Percentiles rank a stretch among this genome's conserved stretches.
Conservation (phyloP, 2,888 invertebrate genomes). For the Caenorhabditis becei region DNA sequence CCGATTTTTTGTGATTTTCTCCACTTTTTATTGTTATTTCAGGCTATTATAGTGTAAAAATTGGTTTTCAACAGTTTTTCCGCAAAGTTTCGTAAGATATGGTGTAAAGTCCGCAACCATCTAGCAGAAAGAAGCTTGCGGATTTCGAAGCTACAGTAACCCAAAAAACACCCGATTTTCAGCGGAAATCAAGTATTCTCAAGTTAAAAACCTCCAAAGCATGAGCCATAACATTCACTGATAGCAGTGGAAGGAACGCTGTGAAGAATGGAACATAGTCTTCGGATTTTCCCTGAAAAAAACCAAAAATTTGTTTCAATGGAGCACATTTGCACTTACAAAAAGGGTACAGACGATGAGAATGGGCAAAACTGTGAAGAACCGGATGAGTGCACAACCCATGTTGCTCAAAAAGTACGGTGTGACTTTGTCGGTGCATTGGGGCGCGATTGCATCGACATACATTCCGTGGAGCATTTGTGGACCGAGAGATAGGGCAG, state of each 20-base stretch:
- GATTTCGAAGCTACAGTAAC: too few species aligned
- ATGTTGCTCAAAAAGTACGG: conserved; percentile 35
- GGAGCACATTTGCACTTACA: conserved; percentile 21
- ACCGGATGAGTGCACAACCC: conserved; percentile 37
- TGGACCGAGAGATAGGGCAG: conserved; percentile 16
- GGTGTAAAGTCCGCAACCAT: too few species aligned
- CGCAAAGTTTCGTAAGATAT: too few species aligned
- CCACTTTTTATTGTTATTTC: too few species aligned
- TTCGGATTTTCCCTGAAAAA: conserved; percentile 24
- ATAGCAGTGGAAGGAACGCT: conserved; percentile 30
- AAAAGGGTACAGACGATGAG: conserved; percentile 30
- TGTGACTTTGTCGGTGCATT: conserved; percentile 25
- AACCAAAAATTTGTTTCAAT: background rate
- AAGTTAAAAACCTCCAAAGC: conserved; percentile 26
- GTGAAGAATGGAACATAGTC: conserved; percentile 31
- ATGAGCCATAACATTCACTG: conserved; percentile 37
- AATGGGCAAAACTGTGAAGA: conserved; percentile 32
- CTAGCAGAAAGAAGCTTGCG: too few species aligned
- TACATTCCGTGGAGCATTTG: conserved; percentile 23
- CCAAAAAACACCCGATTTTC: too few species aligned
- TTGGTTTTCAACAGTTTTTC: too few species aligned
- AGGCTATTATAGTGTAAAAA: too few species aligned
- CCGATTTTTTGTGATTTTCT: too few species aligned
- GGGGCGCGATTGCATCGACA: conserved; percentile 22
- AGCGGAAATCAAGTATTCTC: too few species aligned